Evolutionary conservation across 2,113 vertebrate genomes (phyloP), one percentile per base, ranked within the genome.

Genomic region (Collichthys lucidus): DNA sequence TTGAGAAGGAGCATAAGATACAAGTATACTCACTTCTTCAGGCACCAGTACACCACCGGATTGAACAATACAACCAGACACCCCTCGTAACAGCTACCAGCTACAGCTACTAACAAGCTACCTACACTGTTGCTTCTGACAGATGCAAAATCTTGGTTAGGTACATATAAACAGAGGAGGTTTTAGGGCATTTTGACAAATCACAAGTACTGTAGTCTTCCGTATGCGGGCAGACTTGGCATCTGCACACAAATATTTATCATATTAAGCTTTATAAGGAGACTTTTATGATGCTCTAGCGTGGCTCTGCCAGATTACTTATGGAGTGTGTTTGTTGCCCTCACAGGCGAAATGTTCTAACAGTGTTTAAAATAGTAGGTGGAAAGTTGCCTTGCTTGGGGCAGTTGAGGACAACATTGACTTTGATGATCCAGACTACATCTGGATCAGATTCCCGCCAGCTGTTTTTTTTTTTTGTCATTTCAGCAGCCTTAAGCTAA

Each of bases 381-480:
- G 35, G 44, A 29, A 26, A 17, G 19, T 77, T 42, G 15, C 20
- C 7, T 26, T 47, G 3, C 47, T 61, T 47, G 4, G 68, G n/a
- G 20, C 63, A 74, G 11, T 55, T 56, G 1, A 63, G 9, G 73
- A 84, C 69, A 50, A 20, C 22, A 26, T 9, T 69, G 57, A 70
- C 79, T 79, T 50, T 81, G 56, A 80, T 72, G 46, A 50, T 75
- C 61, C 63, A 68, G 14, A 68, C 69, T 63, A 46, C 6, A 59
- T 62, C 47, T 68, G 70, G 53, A 81, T 55, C 61, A 29, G 5
- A 67, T 77, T 56, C 11, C 29, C 22, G 20, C 19, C 73, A 79
- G 75, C 79, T 80, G 75, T 73, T 59, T 40, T 56, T n/a, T n/a
- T n/a, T n/a, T 46, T 35, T 42, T 16, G 9, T 2, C 16, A 29